Conservation (phyloP, 2,797 vertebrate genomes). For the Oryzias sinensis region DNA sequence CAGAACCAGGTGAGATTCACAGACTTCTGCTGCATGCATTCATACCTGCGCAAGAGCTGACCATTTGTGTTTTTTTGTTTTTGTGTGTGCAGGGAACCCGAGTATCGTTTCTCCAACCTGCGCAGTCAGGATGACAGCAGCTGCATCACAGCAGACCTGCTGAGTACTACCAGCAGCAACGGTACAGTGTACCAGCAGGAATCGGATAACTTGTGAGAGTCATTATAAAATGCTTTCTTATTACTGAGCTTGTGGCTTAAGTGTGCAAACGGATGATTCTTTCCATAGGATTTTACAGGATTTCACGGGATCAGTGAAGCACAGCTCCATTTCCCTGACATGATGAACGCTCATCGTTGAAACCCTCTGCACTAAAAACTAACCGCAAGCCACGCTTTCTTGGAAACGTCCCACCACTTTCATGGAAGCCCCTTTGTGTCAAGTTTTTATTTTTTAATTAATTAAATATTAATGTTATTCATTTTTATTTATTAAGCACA, state of each 20-base stretch:
- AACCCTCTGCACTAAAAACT: slow-evolving; percentile 18
- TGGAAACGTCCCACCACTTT: slow-evolving; percentile 16
- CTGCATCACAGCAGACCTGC: slow-evolving; percentile 37
- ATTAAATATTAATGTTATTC: slow-evolving; percentile 47
- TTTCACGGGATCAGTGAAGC: slow-evolving; percentile 50
- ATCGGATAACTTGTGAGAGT: slow-evolving; percentile 72
- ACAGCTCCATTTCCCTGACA: slow-evolving; percentile 1
- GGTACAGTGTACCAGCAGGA: slow-evolving; percentile 62
- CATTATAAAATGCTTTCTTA: background rate
- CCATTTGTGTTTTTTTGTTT: background rate
- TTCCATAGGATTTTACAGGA: slow-evolving; percentile 64
- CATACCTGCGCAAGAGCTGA: background rate
- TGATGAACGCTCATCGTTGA: background rate
- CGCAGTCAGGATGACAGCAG: slow-evolving; percentile 68
- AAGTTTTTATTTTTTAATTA: slow-evolving; percentile 2
- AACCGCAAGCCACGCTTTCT: slow-evolving; percentile 9
- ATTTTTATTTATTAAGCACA: slow-evolving; percentile 64
- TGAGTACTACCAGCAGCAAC: slow-evolving; percentile 61
- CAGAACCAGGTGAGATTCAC: slow-evolving; percentile 61
- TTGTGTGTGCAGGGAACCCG: slow-evolving; percentile 55
- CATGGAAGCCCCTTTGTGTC: background rate
- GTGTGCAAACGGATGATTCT: background rate
- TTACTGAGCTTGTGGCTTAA: background rate
- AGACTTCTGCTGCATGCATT: background rate
- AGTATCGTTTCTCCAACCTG: slow-evolving; percentile 78